phyloP scores from a whole-genome alignment of 2,888 invertebrate genomes.

The Pantelozetes paolii region DNA sequence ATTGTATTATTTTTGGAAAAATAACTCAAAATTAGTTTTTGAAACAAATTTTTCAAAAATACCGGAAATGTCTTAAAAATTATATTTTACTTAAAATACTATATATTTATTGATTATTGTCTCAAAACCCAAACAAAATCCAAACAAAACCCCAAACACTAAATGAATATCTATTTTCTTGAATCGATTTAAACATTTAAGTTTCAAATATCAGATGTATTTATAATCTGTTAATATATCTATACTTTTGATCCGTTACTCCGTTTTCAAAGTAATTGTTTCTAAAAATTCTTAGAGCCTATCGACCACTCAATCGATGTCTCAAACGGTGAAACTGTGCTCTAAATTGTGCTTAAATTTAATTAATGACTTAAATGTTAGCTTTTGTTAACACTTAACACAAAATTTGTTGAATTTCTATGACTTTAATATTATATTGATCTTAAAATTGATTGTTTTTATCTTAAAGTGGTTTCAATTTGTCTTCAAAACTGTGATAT shows the following conservation, averaged over 20 bases:
- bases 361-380: neutral
- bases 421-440: neutral
- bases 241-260: conserved; percentile 23
- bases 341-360: conserved; percentile 34
- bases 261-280: conserved; percentile 32
- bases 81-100: conserved; percentile 9
- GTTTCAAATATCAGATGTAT: conserved; percentile 2
- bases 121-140: neutral
- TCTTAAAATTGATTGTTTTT: neutral
- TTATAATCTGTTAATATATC: conserved; percentile 24
- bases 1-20: neutral
- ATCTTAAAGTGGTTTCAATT: neutral
- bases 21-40: neutral
- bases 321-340: neutral
- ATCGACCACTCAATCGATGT: neutral
- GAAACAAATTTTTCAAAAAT: neutral
- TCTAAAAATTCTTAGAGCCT: neutral
- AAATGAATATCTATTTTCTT: conserved; percentile 23
- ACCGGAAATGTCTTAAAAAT: neutral
- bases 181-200: neutral
- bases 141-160: too few species aligned
- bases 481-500: conserved; percentile 35
- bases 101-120: conserved; percentile 9
- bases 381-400: neutral
- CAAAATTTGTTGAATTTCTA: neutral